phyloP scores from a whole-genome alignment of 2,888 invertebrate species.

The Lasioglossum figueresi region DNA sequence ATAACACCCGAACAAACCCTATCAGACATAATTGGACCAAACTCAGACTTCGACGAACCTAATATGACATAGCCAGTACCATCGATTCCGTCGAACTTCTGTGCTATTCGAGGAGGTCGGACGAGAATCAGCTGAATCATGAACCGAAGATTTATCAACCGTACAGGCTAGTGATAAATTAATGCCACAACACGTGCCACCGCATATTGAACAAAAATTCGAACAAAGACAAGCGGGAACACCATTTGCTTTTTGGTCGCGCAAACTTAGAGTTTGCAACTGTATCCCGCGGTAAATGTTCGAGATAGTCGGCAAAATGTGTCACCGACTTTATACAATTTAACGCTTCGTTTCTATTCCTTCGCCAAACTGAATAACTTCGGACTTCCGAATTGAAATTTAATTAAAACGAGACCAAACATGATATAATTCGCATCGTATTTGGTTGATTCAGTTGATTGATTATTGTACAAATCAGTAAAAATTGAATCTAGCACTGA shows the following conservation, averaged over 20 bases:
- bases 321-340: not conserved
- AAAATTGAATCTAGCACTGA: no score
- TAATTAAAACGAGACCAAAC: no score
- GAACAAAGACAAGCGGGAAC: not conserved
- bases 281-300: not conserved
- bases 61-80: constrained; percentile 1
- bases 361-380: not conserved
- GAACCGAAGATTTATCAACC: constrained; percentile 9
- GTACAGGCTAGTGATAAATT: constrained; percentile 1
- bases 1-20: constrained; percentile 7
- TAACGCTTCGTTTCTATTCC: not conserved
- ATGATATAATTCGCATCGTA: no score
- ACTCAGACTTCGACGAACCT: constrained; percentile 1
- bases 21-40: constrained; percentile 15
- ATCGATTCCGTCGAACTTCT: constrained; percentile 9
- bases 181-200: not conserved
- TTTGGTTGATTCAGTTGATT: no score
- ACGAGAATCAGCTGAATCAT: constrained; percentile 11
- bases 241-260: not conserved
- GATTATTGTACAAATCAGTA: no score
- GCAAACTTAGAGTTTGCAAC: not conserved
- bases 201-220: not conserved
- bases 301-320: not conserved
- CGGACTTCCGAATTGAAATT: no score
- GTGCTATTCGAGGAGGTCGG: not conserved